phyloP scores from a whole-genome alignment of 2,888 invertebrate genomes.

The Blastobasis lacticolella region DNA sequence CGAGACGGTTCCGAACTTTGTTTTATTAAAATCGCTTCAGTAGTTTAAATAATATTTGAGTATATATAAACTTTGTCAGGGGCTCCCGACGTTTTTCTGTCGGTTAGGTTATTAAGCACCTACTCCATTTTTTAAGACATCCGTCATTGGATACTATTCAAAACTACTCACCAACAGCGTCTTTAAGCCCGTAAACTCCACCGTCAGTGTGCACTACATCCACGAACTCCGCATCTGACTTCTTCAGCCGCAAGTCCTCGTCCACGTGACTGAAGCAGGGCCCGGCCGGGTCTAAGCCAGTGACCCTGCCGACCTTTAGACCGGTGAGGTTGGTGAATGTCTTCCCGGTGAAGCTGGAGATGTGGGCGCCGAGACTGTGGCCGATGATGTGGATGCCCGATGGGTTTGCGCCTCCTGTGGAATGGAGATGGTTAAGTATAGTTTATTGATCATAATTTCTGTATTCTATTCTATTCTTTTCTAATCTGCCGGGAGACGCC shows the following conservation, averaged over 20 bases:
- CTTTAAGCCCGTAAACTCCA: constrained; percentile 46
- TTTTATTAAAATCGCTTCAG: too few relatives aligned
- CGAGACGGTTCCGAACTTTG: too few relatives aligned
- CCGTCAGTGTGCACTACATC: constrained; percentile 52
- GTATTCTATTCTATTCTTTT: too few relatives aligned
- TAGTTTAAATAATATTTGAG: too few relatives aligned
- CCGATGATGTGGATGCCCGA: constrained; percentile 50
- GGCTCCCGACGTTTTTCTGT: too few relatives aligned
- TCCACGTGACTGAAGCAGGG: constrained; percentile 54
- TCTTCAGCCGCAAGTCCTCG: constrained; percentile 27
- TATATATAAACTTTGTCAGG: too few relatives aligned
- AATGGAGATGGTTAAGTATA: not conserved
- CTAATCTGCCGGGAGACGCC: too few relatives aligned
- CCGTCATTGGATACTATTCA: too few relatives aligned
- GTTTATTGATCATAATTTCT: too few relatives aligned
- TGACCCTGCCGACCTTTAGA: constrained; percentile 36
- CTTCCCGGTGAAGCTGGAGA: constrained; percentile 52
- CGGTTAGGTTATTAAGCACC: too few relatives aligned
- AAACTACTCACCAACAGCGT: constrained; percentile 37
- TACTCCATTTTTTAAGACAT: too few relatives aligned
- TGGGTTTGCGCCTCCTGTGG: constrained; percentile 41
- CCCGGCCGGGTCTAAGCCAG: constrained; percentile 59
- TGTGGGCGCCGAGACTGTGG: constrained; percentile 60
- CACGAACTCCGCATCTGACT: constrained; percentile 45
- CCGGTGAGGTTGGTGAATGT: constrained; percentile 38